Evolutionary conservation across 2,797 vertebrate species (phyloP).

Genomic region (Hippoglossus hippoglossus): DNA sequence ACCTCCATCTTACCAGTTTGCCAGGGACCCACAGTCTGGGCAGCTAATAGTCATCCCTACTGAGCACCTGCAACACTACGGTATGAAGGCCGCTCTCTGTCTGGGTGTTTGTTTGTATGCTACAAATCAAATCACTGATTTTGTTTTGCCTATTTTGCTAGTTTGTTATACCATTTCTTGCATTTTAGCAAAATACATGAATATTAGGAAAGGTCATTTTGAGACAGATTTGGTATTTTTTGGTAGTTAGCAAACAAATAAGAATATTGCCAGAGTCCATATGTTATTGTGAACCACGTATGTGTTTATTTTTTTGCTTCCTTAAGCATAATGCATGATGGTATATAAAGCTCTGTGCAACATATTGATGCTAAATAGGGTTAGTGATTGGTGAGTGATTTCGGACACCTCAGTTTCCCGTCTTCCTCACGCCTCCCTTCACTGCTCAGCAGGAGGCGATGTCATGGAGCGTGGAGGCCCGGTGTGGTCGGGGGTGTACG

Average conservation of each 20-base stretch:
- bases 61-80: conserved; percentile 95
- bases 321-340: background rate
- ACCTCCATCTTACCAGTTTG: conserved; percentile 94
- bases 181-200: background rate
- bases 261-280: conserved; percentile 23
- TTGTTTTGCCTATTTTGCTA: too few species aligned
- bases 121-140: too few species aligned
- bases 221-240: background rate
- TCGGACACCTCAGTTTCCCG: too few species aligned
- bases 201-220: conserved; percentile 12
- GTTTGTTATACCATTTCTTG: too few species aligned
- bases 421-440: background rate
- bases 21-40: conserved; percentile 94
- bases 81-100: conserved; percentile 77
- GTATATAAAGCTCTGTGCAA: too few species aligned
- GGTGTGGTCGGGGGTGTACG: conserved; percentile 93
- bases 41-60: conserved; percentile 95
- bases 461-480: conserved; percentile 93
- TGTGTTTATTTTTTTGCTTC: conserved; percentile 8
- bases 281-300: conserved; percentile 13
- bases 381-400: too few species aligned
- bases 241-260: conserved; percentile 30
- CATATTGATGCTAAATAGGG: too few species aligned
- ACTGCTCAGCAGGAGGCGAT: conserved; percentile 83
- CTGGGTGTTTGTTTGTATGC: background rate